These are phyloP conservation scores for Recurvirostra avosetta DNA, from an alignment of 2,113 vertebrate genomes.

Conservation along the genomic window DNA sequence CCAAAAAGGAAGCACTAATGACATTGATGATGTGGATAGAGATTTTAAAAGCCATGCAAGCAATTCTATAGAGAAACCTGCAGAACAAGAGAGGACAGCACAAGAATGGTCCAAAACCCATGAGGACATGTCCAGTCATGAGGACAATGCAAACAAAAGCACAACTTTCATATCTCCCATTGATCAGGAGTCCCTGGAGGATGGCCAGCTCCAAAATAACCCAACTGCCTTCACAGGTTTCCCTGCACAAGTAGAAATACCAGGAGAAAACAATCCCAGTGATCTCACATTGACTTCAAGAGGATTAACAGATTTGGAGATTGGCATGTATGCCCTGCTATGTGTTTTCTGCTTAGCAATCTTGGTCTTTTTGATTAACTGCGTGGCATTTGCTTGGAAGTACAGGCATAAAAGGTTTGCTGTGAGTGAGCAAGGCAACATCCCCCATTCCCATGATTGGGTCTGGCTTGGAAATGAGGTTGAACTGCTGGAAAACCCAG, in stretches of 20 bases:
- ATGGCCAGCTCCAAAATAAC: conserved; percentile 71
- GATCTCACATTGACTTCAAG: conserved; percentile 84
- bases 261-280: conserved; percentile 71
- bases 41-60: conserved; percentile 77
- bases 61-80: conserved; percentile 75
- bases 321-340: conserved; percentile 95
- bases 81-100: conserved; percentile 74
- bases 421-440: conserved; percentile 87
- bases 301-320: conserved; percentile 92
- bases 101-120: conserved; percentile 75
- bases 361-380: conserved; percentile 96
- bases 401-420: conserved; percentile 95
- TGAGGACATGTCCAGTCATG: background rate
- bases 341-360: conserved; percentile 97
- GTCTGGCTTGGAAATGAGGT: conserved; percentile 94
- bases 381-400: conserved; percentile 94
- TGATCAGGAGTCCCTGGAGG: conserved; percentile 70
- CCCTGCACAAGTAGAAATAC: conserved; percentile 82
- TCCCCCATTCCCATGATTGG: conserved; percentile 97
- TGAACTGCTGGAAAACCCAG: conserved; percentile 86
- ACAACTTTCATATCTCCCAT: conserved; percentile 76
- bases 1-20: conserved; percentile 70
- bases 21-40: conserved; percentile 62
- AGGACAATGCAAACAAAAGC: conserved; percentile 81
- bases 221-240: conserved; percentile 80